A percentile compares a stretch with the other conserved stretches of the same genome.
phyloP scores from a whole-genome alignment of 2,888 invertebrate species.

The Acleris holmiana region DNA sequence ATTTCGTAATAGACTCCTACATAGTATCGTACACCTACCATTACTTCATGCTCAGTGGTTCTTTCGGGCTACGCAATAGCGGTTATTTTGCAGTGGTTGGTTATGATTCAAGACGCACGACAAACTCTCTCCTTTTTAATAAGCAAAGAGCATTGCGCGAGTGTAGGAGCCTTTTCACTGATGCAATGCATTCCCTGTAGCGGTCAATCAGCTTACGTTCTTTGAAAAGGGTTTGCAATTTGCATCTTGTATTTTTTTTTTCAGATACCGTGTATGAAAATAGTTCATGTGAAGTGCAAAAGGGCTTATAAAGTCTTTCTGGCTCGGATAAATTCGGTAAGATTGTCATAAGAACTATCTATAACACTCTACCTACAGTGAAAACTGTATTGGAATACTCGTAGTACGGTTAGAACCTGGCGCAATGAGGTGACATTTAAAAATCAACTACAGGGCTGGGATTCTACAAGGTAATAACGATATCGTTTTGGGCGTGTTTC shows the following conservation, averaged over 20 bases:
- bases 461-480: too few species aligned
- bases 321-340: too few species aligned
- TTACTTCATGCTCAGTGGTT: neutral
- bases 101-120: conserved; percentile 50
- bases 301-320: too few species aligned
- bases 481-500: too few species aligned
- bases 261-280: neutral
- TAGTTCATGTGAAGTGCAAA: too few species aligned
- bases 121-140: conserved; percentile 72
- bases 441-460: too few species aligned
- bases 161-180: conserved; percentile 32
- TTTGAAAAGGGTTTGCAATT: neutral
- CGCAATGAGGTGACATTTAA: too few species aligned
- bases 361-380: too few species aligned
- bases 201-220: conserved; percentile 10
- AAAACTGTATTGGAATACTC: too few species aligned
- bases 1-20: conserved; percentile 31
- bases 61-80: conserved; percentile 10
- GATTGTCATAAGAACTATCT: too few species aligned
- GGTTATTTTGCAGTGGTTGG: conserved; percentile 27
- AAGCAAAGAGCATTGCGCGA: conserved; percentile 57
- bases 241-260: neutral
- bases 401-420: too few species aligned
- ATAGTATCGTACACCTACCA: conserved; percentile 12
- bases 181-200: conserved; percentile 29